phyloP scores from a whole-genome alignment of 2,113 vertebrate species.

The Astatoreochromis straeleni region DNA sequence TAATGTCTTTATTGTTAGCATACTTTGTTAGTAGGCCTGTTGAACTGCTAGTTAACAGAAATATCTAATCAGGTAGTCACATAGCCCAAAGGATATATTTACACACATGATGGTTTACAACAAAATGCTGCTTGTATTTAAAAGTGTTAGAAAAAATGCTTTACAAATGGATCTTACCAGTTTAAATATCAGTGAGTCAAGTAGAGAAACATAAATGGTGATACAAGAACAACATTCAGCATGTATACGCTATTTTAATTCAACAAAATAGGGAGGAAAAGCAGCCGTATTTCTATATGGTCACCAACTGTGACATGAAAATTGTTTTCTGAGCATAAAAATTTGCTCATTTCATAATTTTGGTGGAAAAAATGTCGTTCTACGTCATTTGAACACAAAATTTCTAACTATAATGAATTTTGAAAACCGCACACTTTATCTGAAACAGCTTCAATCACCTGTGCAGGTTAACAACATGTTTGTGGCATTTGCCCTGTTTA shows the following conservation, averaged over 20 bases:
- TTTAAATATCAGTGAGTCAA: background rate
- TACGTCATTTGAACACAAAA: background rate
- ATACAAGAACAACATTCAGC: background rate
- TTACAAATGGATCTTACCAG: background rate
- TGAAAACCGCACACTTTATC: background rate
- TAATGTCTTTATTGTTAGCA: background rate
- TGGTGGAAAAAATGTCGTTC: rapidly evolving
- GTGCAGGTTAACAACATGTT: background rate
- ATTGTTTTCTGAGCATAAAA: background rate
- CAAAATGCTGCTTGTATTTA: background rate
- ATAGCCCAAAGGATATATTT: rapidly evolving
- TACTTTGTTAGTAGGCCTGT: background rate
- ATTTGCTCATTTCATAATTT: background rate
- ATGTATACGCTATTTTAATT: background rate
- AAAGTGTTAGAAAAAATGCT: background rate
- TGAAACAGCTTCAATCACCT: rapidly evolving
- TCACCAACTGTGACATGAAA: background rate
- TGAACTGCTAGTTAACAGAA: background rate
- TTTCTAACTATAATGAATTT: background rate
- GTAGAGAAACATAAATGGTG: rapidly evolving
- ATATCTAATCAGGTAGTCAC: background rate
- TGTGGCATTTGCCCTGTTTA: rapidly evolving
- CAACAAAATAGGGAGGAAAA: rapidly evolving
- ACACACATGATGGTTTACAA: background rate
- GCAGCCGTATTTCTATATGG: background rate